phyloP scores from a whole-genome alignment of 2,888 invertebrate species.

The Drosophila peninsularis region DNA sequence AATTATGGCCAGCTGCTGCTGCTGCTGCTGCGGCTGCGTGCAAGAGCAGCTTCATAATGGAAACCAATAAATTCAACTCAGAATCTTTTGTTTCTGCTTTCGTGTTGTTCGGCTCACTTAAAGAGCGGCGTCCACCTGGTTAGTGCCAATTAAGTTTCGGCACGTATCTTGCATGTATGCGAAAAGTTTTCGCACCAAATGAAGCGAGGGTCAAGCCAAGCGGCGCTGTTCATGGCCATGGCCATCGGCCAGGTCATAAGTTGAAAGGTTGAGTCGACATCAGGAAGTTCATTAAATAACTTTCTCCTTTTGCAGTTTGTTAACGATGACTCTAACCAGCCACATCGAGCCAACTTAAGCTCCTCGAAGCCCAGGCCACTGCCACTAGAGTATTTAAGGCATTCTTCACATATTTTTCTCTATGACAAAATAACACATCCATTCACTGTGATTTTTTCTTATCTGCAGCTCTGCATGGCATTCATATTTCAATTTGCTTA shows the following conservation, averaged over 20 bases:
- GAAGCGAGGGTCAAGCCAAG: conserved; percentile 56
- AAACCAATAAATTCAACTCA: conserved; percentile 54
- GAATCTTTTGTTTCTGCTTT: conserved; percentile 10
- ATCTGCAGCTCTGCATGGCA: background rate
- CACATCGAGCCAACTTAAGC: conserved; percentile 14
- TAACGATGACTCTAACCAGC: conserved; percentile 43
- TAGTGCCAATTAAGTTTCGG: conserved; percentile 68
- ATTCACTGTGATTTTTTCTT: background rate
- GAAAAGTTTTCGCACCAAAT: conserved; percentile 69
- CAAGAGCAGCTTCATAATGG: conserved; percentile 42
- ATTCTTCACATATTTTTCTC: background rate
- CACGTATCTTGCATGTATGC: conserved; percentile 66
- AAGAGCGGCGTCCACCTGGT: conserved; percentile 35
- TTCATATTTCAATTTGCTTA: background rate
- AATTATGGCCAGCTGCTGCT: conserved; percentile 50
- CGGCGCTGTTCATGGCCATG: conserved; percentile 31
- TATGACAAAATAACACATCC: background rate
- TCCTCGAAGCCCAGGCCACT: conserved; percentile 18
- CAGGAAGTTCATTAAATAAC: conserved; percentile 75
- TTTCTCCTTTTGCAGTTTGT: conserved; percentile 30
- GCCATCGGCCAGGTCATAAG: conserved; percentile 40
- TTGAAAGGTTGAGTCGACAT: conserved; percentile 57
- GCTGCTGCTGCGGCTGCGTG: conserved; percentile 35
- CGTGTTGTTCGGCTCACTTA: conserved; percentile 13
- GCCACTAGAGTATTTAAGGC: background rate